Base-by-base conservation (phyloP, 2,888 invertebrate species). In the Ornithoptera priamus region DNA sequence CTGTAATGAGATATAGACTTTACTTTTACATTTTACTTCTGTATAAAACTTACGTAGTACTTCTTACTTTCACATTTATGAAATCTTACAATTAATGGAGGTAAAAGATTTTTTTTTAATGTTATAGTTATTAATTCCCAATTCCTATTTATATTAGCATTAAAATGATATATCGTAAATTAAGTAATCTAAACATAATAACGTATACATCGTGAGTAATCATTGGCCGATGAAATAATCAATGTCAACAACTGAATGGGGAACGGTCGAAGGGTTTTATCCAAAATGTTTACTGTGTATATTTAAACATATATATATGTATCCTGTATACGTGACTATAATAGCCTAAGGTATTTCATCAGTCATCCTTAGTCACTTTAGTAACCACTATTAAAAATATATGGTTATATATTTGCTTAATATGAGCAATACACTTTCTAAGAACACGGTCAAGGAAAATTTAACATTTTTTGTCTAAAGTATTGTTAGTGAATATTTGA, bases 1-100 rank as follows among this genome's bases (percentile, higher is more conserved):
- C 83, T 78, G 74, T 72, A 73, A 76, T 76, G 79, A 81, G 85
- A 83, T 84, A 80, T 78, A 80, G 78, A 80, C 77, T 74, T 72
- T 72, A 71, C 75, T 78, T 77, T 67, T 62, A 67, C 53, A 36
- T 66, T 30, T 50, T 17, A 36, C 42, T 66, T 59, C 18, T 58
- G 12, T 58, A 58, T 22, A 15, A 58, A n/a, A 6, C 30, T 30
- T 4, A 30, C 30, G 30, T 30, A 57, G 57, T 10, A 57, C 57
- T 12, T 5, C 22, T 12, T 22, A 22, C 57, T 58, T 58, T 58
- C 57, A 58, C 57, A 22, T 58, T 58, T 22, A 58, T 53, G 53
- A 46, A 46, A 46, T 46, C 15, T 46, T 15, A 46, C 46, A 46
- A 46, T 46, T 46, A 15, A 2, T 46, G 15, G 15, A 46, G 12